Percentiles rank a stretch among this genome's conserved stretches.
These are phyloP conservation scores for Vireo griseus DNA, from an alignment of 2,797 vertebrate species.

Conservation along the genomic window DNA sequence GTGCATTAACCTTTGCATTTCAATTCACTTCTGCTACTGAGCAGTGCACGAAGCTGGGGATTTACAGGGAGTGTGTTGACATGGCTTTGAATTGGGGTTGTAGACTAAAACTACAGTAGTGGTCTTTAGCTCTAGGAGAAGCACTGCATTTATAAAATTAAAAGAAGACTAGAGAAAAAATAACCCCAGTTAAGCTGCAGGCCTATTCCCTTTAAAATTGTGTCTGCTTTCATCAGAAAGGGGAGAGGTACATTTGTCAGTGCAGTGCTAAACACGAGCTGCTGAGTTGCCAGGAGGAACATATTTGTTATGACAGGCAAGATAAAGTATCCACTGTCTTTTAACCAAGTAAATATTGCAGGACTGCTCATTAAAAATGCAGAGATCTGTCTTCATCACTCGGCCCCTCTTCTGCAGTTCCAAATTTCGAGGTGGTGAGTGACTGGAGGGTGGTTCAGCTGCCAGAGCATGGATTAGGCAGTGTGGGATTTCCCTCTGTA, in stretches of 20 bases:
- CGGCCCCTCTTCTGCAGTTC: not conserved
- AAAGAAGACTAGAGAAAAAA: not conserved
- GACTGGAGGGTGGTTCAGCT: not conserved
- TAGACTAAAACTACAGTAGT: not conserved
- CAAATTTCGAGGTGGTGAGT: not conserved
- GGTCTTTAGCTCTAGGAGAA: not conserved
- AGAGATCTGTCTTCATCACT: not conserved
- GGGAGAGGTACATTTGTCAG: not conserved
- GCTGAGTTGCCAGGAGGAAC: slow-evolving; percentile 3
- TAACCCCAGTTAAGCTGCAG: not conserved
- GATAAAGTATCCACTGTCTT: slow-evolving; percentile 20
- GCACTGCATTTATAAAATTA: not conserved
- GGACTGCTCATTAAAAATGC: slow-evolving; percentile 21
- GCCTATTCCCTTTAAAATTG: not conserved
- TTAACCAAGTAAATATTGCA: slow-evolving; percentile 29
- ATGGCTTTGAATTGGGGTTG: not conserved
- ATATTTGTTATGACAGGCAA: slow-evolving; percentile 49
- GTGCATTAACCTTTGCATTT: not conserved
- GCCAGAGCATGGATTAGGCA: not conserved
- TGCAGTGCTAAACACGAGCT: not conserved
- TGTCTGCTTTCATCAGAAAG: not conserved
- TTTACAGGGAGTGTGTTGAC: not conserved
- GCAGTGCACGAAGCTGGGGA: not conserved
- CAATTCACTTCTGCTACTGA: not conserved
- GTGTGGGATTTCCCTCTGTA: not conserved